phyloP scores from a whole-genome alignment of 2,888 invertebrate genomes.

The Mantis religiosa region DNA sequence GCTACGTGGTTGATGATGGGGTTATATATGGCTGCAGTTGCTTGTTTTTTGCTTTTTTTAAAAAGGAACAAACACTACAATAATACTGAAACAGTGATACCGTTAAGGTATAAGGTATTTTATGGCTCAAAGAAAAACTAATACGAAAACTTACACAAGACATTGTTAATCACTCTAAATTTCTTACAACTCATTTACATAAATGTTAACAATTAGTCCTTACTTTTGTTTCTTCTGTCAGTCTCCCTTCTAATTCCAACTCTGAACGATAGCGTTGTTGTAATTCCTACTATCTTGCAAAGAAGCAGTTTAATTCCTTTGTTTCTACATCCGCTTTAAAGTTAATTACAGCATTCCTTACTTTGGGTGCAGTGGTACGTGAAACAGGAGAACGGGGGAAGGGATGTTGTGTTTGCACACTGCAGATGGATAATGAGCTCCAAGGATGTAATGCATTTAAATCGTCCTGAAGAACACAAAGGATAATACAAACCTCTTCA shows the following conservation, averaged over 20 bases:
- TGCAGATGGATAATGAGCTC: neutral
- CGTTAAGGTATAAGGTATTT: no score
- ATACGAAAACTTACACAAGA: no score
- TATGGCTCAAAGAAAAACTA: no score
- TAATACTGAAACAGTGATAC: no score
- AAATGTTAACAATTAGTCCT: no score
- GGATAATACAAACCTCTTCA: neutral
- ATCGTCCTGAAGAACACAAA: neutral
- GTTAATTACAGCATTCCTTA: neutral
- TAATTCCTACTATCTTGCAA: neutral
- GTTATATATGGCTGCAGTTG: no score
- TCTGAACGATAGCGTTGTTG: neutral
- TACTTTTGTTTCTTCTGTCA: neutral
- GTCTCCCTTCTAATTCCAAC: neutral
- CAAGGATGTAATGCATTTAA: neutral
- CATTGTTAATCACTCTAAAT: no score
- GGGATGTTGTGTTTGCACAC: neutral
- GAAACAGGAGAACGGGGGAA: neutral
- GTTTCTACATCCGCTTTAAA: neutral
- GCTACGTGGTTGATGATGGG: no score
- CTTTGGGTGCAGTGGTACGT: neutral
- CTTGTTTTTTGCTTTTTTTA: no score
- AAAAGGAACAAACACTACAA: no score
- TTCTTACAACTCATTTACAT: no score
- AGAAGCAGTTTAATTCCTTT: neutral